phyloP scores from a whole-genome alignment of 2,797 vertebrate species.

The Heterohyrax brucei region DNA sequence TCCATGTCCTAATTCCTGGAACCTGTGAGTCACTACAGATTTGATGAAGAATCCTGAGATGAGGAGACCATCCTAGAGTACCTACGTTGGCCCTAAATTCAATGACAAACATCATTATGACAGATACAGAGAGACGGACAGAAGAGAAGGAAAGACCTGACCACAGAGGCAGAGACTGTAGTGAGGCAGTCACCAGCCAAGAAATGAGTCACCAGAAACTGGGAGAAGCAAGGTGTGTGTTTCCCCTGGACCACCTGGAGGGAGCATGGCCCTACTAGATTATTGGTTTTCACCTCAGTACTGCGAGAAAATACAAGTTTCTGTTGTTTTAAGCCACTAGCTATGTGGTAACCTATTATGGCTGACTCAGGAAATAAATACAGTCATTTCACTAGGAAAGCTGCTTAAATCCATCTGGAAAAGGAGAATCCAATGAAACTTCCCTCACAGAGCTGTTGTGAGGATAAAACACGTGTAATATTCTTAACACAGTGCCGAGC shows the following conservation, averaged over 20 bases:
- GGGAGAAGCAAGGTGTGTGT: neutral
- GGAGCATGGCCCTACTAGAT: neutral
- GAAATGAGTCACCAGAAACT: neutral
- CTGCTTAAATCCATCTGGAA: slow-evolving; percentile 20
- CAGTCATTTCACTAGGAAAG: neutral
- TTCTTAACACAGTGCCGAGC: neutral
- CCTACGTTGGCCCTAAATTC: neutral
- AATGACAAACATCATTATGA: slow-evolving; percentile 23
- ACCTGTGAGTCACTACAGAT: neutral
- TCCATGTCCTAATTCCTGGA: neutral
- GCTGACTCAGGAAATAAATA: slow-evolving; percentile 21
- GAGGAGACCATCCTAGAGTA: slow-evolving; percentile 4
- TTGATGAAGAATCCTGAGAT: slow-evolving; percentile 16
- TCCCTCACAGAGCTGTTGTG: neutral
- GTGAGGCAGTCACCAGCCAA: neutral
- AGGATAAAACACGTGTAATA: neutral
- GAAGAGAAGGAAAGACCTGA: neutral
- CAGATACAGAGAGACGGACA: neutral
- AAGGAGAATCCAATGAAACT: neutral
- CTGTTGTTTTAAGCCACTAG: slow-evolving; percentile 28
- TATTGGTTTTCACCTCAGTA: neutral
- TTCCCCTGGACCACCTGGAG: neutral
- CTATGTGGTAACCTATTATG: slow-evolving; percentile 45
- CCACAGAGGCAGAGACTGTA: neutral
- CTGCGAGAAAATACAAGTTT: neutral